These are phyloP conservation scores for Engraulis encrasicolus DNA, from an alignment of 2,113 vertebrate species.

Conservation along the genomic window DNA sequence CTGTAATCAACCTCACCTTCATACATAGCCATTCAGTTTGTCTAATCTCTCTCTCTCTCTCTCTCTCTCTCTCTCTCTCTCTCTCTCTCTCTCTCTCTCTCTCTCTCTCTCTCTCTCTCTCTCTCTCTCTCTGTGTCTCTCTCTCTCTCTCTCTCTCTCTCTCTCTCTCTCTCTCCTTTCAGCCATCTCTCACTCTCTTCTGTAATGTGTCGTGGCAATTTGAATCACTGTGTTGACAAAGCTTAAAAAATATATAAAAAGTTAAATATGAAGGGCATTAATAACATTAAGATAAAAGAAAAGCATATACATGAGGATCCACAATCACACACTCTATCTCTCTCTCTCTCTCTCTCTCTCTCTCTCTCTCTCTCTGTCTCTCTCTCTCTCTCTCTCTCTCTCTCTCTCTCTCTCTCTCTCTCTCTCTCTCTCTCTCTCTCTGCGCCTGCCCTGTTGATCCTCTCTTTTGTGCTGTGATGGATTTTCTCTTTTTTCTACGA, in stretches of 20 bases:
- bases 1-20: neutral
- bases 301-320: too few relatives aligned
- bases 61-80: too few relatives aligned
- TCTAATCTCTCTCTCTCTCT: neutral
- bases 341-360: neutral
- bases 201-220: too few relatives aligned
- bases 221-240: neutral
- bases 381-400: neutral
- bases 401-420: neutral
- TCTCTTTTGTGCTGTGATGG: constrained; percentile 4
- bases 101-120: too few relatives aligned
- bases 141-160: too few relatives aligned
- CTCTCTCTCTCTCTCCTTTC: neutral
- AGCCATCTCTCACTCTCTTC: too few relatives aligned
- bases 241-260: too few relatives aligned
- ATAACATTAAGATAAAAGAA: too few relatives aligned
- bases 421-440: neutral
- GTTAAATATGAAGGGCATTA: too few relatives aligned
- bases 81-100: too few relatives aligned
- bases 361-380: neutral
- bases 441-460: neutral
- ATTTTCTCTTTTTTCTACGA: neutral
- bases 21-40: neutral
- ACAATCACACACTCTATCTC: too few relatives aligned
- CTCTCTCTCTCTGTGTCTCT: too few relatives aligned